Percentiles rank a stretch among this genome's conserved stretches.
Conservation (phyloP, 2,113 vertebrate genomes). For the Sylvilagus bachmani region DNA sequence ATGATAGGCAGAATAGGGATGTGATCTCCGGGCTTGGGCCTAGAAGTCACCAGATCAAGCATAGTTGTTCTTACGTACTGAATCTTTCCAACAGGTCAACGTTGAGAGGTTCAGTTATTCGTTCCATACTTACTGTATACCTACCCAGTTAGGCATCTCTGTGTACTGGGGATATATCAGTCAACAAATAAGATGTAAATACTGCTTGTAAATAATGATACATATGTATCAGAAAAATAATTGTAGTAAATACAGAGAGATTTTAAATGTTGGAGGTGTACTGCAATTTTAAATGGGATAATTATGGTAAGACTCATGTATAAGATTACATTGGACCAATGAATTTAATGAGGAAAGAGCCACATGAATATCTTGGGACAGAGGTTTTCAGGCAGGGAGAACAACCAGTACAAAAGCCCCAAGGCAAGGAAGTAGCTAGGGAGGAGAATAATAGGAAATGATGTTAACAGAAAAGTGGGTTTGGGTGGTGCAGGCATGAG, state of each 20-base stretch:
- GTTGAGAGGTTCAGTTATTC: neutral
- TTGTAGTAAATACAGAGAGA: neutral
- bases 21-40: neutral
- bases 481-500: neutral
- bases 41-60: neutral
- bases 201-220: too few species aligned
- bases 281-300: neutral
- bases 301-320: neutral
- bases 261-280: neutral
- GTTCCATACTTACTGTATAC: neutral
- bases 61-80: neutral
- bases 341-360: neutral
- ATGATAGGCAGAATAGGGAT: neutral
- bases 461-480: neutral
- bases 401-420: neutral
- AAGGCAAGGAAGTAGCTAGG: neutral
- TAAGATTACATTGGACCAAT: neutral
- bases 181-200: neutral
- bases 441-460: neutral
- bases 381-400: neutral
- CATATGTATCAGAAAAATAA: neutral
- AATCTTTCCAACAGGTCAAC: neutral
- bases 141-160: neutral
- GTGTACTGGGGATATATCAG: neutral
- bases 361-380: neutral